phyloP scores from a whole-genome alignment of 2,888 invertebrate species.

The Idaea biselata region DNA sequence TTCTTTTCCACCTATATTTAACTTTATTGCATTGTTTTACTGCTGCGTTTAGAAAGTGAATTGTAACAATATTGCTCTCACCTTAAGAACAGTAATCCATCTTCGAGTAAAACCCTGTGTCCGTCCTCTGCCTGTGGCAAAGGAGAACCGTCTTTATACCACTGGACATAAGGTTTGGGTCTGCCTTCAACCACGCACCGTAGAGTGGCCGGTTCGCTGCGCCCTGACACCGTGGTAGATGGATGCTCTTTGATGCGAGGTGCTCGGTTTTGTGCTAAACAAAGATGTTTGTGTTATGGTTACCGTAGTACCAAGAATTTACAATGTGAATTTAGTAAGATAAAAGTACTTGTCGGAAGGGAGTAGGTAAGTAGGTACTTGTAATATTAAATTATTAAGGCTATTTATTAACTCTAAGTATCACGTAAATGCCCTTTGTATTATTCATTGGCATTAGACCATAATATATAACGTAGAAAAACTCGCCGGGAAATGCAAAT shows the following conservation, averaged over 20 bases:
- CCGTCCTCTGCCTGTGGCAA: conserved; percentile 91
- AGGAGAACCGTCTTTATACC: conserved; percentile 94
- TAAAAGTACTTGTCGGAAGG: background rate
- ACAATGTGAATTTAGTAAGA: background rate
- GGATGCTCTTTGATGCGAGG: conserved; percentile 99
- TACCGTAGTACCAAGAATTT: background rate
- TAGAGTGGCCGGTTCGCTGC: conserved; percentile 97
- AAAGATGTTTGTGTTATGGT: conserved; percentile 4
- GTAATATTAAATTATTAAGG: background rate
- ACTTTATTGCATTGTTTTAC: background rate
- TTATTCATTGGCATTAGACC: too few species aligned
- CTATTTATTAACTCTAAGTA: background rate
- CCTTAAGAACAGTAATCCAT: conserved; percentile 95
- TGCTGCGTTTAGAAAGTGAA: background rate
- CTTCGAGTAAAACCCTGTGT: conserved; percentile 94
- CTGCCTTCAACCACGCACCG: conserved; percentile 98
- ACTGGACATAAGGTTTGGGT: conserved; percentile 93
- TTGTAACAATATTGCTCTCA: conserved; percentile 27
- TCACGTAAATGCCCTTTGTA: background rate
- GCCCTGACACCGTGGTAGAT: conserved; percentile 96
- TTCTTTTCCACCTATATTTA: background rate
- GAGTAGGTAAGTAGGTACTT: background rate
- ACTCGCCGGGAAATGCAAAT: too few species aligned
- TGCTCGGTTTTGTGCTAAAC: conserved; percentile 90
- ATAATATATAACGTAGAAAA: too few species aligned